Base-by-base conservation (phyloP, 2,797 vertebrate species). In the Ammospiza maritima region DNA sequence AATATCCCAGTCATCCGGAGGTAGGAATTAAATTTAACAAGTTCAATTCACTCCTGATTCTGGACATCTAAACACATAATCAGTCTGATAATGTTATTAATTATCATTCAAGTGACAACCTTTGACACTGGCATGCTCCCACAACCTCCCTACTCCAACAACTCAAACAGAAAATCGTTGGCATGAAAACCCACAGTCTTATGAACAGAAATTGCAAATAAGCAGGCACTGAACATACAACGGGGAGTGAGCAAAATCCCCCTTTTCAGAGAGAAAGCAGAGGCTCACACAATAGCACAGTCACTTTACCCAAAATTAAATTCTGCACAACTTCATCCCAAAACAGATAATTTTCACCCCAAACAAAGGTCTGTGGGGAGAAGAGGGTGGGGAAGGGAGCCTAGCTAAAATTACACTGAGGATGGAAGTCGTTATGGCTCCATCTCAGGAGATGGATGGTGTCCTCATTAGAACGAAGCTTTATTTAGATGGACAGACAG, bases 1-100 rank as follows among this genome's bases (percentile, higher is more conserved):
- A 93, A 93, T 65, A 90, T 90, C 83, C 58, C 64, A 77, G 60
- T 60, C 84, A 64, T 77, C 88, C 2, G 10, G 91, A 97, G 88
- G 78, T 88, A 90, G 91, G 70, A 92, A 97, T 88, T 89, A 93
- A 94, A 94, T 92, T 95, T 92, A 97, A 93, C 91, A 90, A 96
- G 86, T 86, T 94, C 56, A 91, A 85, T 89, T 96, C 87, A 94
- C 91, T 97, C 75, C 88, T 96, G 94, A 95, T 96, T 96, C 91
- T 89, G 96, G 96, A 96, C 85, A 92, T 88, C 84, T 85, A 71
- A 97, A 97, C 94, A 95, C 94, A 96, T 97, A 96, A 97, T 96
- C 95, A 96, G 89, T 62, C 88, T 91, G 93, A 95, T 97, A 96
- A 97, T 95, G 91, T 95, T 95, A 96, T 97, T 97, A 97, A 97